A percentile compares a stretch with the other conserved stretches of the same genome.
Conservation (phyloP, 2,888 invertebrate genomes). For the Acheta domesticus region DNA sequence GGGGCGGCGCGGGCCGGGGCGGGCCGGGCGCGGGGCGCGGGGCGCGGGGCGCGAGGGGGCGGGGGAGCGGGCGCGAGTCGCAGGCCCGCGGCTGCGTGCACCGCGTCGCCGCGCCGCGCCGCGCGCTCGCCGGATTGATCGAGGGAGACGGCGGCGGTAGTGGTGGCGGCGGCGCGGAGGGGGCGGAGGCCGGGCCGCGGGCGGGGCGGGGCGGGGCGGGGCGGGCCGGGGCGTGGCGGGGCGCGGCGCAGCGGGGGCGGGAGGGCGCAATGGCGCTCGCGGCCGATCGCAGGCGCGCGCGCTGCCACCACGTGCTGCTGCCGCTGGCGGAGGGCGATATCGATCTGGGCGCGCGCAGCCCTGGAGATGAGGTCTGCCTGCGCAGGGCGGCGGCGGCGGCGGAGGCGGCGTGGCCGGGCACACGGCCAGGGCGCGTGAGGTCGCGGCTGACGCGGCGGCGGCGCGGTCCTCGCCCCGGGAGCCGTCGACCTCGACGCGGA, state of each 20-base stretch:
- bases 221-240: not conserved
- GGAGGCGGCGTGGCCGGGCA: not conserved
- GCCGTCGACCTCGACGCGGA: not conserved
- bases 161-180: not conserved
- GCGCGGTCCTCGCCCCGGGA: conserved; percentile 1
- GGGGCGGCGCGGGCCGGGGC: too few species aligned
- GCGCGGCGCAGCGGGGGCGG: not conserved
- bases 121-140: not conserved
- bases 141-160: not conserved
- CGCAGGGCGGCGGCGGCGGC: not conserved
- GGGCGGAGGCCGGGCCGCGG: not conserved
- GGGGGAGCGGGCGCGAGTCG: not conserved
- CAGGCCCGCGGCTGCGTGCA: not conserved
- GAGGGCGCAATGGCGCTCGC: not conserved
- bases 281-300: not conserved
- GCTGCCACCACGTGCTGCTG: not conserved
- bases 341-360: not conserved
- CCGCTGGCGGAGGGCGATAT: not conserved
- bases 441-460: not conserved
- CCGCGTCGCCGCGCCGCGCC: not conserved
- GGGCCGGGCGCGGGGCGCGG: too few species aligned
- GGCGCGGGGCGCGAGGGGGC: too few species aligned
- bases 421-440: conserved; percentile 18
- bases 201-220: too few species aligned
- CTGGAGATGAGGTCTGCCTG: not conserved